Conservation (phyloP, 2,113 vertebrate species). For the Pipra filicauda region DNA sequence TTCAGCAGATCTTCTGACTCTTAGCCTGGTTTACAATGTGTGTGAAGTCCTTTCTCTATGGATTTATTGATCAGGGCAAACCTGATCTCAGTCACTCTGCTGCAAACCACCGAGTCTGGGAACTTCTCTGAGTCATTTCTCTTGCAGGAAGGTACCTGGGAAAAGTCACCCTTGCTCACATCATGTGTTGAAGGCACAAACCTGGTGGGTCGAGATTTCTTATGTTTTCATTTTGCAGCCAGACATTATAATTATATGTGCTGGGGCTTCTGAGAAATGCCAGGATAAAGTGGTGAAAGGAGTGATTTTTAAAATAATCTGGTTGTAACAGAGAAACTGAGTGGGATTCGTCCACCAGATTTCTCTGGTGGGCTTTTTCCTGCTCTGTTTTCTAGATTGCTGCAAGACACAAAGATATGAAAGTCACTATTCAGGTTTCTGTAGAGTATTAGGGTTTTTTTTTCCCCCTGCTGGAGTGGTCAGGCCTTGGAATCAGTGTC, state of each 20-base stretch:
- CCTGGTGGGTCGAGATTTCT: neutral
- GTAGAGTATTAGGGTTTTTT: neutral
- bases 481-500: neutral
- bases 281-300: neutral
- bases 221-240: neutral
- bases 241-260: rapidly evolving
- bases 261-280: neutral
- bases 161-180: neutral
- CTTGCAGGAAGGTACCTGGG: neutral
- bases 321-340: neutral
- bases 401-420: neutral
- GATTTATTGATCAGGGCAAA: neutral
- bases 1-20: neutral
- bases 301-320: neutral
- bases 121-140: neutral
- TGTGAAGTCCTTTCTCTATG: neutral
- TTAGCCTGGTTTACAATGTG: neutral
- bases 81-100: neutral
- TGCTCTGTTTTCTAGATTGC: neutral
- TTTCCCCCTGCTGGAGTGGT: rapidly evolving
- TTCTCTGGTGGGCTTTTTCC: neutral
- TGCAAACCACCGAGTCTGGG: neutral
- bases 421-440: neutral
- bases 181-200: neutral
- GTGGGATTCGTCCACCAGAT: neutral